These are phyloP conservation scores for Aelia acuminata DNA, from an alignment of 2,888 invertebrate genomes.

Conservation along the genomic window DNA sequence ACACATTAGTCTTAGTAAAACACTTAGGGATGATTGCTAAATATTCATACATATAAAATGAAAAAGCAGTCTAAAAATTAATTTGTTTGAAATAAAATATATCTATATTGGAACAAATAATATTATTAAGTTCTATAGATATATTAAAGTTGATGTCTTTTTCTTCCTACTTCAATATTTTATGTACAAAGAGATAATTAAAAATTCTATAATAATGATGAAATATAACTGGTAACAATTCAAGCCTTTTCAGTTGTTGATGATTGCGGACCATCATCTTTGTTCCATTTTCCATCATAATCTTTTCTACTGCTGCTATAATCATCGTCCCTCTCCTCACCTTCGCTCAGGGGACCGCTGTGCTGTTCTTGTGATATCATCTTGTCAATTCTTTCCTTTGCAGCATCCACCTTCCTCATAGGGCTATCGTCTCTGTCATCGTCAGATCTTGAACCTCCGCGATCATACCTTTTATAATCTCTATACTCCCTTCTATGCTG, in stretches of 20 bases:
- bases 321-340: slow-evolving; percentile 74
- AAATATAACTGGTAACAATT: slow-evolving; percentile 49
- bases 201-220: slow-evolving; percentile 41
- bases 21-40: not conserved
- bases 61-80: slow-evolving; percentile 36
- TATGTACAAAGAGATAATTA: slow-evolving; percentile 32
- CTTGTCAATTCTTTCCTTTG: slow-evolving; percentile 75
- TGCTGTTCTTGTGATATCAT: slow-evolving; percentile 72
- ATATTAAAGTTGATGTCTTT: slow-evolving; percentile 3
- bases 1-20: not conserved
- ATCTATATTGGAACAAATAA: slow-evolving; percentile 30
- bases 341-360: slow-evolving; percentile 75
- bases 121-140: slow-evolving; percentile 28
- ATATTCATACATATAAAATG: slow-evolving; percentile 23
- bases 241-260: slow-evolving; percentile 53
- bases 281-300: slow-evolving; percentile 76
- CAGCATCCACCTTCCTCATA: slow-evolving; percentile 72
- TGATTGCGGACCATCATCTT: slow-evolving; percentile 58
- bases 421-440: slow-evolving; percentile 70
- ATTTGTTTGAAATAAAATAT: slow-evolving; percentile 26
- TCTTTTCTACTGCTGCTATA: slow-evolving; percentile 75
- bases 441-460: slow-evolving; percentile 68
- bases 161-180: slow-evolving; percentile 10
- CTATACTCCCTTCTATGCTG: slow-evolving; percentile 69
- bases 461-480: slow-evolving; percentile 68